Evolutionary conservation across 2,888 invertebrate species (phyloP), one percentile per base, ranked within the genome.

Genomic region (Listrodromus nycthemerus): DNA sequence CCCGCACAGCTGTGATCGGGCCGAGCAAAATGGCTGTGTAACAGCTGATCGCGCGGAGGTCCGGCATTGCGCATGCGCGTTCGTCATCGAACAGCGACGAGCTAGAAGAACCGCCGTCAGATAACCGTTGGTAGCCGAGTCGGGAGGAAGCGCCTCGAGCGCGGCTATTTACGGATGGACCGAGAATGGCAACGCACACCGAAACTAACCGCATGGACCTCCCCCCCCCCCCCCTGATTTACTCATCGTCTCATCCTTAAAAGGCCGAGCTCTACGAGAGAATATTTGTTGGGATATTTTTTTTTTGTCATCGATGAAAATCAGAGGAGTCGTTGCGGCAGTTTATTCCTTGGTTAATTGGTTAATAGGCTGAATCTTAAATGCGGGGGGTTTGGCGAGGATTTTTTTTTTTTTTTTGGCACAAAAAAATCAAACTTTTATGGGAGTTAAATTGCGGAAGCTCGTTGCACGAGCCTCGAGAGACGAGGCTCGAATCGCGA

Each of bases 1-100:
- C 89, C 89, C 90, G 74, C 76, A 91, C 92, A 92, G 92, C 92
- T 92, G 92, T n/a, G 58, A 55, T 83, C 83, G 84, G 83, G 82
- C 79, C 84, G 87, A 88, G 85, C 89, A 91, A 92, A 89, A 92
- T 92, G 92, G 92, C 91, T 82, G 58, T 19, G 77, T 87, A 92
- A 92, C 92, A 93, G 92, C 92, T 92, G 92, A 92, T 92, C 90
- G 88, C 45, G 65, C 63, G 66, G 65, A 30, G 27, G 87, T 37
- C 65, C 65, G 61, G 65, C 16, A 27, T 10, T 78, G 85, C 87
- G 90, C 91, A 89, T 89, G 90, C 91, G 92, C 89, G 37, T 58
- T 30, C 6, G 4, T 58, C 13, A 30, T 48, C 58, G 41, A 58
- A 73, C 70, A 1, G 41, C 41, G 66, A 50, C 73, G 37, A 55